Conservation (phyloP, 2,113 vertebrate species). For the Urocynchramus pylzowi region DNA sequence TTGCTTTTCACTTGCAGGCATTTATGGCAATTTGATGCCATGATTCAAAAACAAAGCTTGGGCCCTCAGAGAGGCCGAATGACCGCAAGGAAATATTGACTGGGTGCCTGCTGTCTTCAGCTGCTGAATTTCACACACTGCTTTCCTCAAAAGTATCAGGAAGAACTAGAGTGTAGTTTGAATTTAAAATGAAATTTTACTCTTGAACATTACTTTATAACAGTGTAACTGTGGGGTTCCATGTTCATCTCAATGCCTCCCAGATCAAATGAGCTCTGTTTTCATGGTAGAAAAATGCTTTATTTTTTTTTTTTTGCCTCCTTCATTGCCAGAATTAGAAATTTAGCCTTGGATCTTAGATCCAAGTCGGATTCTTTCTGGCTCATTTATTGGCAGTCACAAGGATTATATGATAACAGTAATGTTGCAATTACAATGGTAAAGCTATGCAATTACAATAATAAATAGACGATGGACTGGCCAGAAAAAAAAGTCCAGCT, state of each 20-base stretch:
- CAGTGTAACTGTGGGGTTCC: not conserved
- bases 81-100: conserved; percentile 52
- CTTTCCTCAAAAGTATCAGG: conserved; percentile 25
- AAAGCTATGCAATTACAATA: conserved; percentile 39
- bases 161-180: conserved; percentile 26
- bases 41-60: conserved; percentile 7
- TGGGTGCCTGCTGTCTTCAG: conserved; percentile 31
- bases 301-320: not conserved
- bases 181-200: conserved; percentile 26
- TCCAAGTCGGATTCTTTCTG: not conserved
- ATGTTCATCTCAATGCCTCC: not conserved
- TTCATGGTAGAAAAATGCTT: not conserved
- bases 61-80: not conserved
- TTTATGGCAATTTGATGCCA: not conserved
- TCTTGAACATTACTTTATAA: not conserved
- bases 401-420: not conserved
- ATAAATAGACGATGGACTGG: not conserved
- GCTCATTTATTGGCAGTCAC: conserved; percentile 7
- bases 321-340: not conserved
- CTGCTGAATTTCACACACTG: not conserved
- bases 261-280: not conserved
- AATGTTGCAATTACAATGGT: conserved; percentile 37
- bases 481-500: not conserved
- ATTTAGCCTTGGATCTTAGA: conserved; percentile 6
- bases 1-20: not conserved